Evolutionary conservation across 1,140 invertebrate genomes (phyloP), one percentile per base, ranked within the genome.

Genomic region (Trichoplusia ni): DNA sequence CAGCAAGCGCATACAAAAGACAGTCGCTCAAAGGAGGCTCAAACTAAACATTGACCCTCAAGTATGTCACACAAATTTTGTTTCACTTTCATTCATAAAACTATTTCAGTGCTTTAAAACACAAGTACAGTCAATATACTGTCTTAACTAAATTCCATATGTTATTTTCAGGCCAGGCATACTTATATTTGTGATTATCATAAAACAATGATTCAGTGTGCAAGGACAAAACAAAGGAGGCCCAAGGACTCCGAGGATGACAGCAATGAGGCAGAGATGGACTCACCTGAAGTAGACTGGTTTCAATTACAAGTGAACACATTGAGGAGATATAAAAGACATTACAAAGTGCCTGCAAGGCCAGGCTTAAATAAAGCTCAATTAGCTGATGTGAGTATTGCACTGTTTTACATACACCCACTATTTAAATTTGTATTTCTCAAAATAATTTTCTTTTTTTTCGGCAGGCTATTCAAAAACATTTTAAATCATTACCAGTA

Each of bases 141-240:
- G 21, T 14, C 35, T n/a, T 40, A 23, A 56, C 37, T 40, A n/a
- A 42, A 58, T 21, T 29, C 42, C 18, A 47, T 40, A 16, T 42
- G 18, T 64, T 66, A 37, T 73, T 92, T 93, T 11, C 86, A 98
- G 96, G 96, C 96, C 29, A 93, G 95, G 72, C 98, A 99, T 79
- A 98, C 96, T 80, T 99, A 99, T 84, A 99, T 99, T 75, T 99
- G 98, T 92, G 98, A 99, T 84, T 95, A 96, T 81, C 98, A 99
- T 86, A 99, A 99, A 91, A 94, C 94, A 82, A 95, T 98, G 70
- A 99, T 99, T 73, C 98, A 99, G 86, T 97, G 95, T 86, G 96
- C 97, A 8, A 93, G 98, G 68, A 95, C 95, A 2, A 95, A 98
- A 71, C 92, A 94, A 60, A 94, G 96, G 40, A 93, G 96, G 63